These are phyloP conservation scores for Tortrix viridana DNA, from an alignment of 2,888 invertebrate species.

Conservation along the genomic window DNA sequence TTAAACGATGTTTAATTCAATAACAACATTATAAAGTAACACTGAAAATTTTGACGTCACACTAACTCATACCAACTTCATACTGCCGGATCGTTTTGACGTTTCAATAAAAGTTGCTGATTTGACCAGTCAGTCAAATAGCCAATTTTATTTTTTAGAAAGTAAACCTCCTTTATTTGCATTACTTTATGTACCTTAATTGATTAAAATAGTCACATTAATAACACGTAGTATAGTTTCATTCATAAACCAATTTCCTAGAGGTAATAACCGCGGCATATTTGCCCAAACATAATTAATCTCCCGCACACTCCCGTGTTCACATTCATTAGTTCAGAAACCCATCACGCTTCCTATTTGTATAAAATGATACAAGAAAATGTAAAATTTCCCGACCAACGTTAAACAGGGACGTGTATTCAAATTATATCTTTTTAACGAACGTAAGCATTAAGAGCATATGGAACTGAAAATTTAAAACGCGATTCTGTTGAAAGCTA, in stretches of 20 bases:
- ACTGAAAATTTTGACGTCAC: too few relatives aligned
- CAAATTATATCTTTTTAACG: conserved; percentile 45
- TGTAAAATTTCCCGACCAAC: neutral
- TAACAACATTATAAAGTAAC: too few relatives aligned
- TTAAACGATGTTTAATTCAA: too few relatives aligned
- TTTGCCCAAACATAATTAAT: neutral
- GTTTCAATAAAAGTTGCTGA: too few relatives aligned
- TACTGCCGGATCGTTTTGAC: too few relatives aligned
- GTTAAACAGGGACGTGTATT: conserved; percentile 7
- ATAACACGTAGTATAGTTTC: neutral
- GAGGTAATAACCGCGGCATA: neutral
- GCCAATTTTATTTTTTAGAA: too few relatives aligned
- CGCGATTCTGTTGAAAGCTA: conserved; percentile 52
- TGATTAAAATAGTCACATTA: too few relatives aligned
- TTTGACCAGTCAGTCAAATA: too few relatives aligned
- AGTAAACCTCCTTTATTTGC: too few relatives aligned
- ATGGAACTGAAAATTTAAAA: conserved; percentile 53
- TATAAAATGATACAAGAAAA: conserved; percentile 3
- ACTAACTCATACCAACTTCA: too few relatives aligned
- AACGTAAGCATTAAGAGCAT: conserved; percentile 49
- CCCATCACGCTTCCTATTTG: neutral
- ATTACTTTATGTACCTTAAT: too few relatives aligned
- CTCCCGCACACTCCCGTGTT: neutral
- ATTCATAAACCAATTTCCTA: neutral
- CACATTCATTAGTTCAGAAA: neutral